A percentile compares a stretch with the other conserved stretches of the same genome.
phyloP scores from a whole-genome alignment of 1,140 invertebrate species.

The Zaprionus ghesquierei region DNA sequence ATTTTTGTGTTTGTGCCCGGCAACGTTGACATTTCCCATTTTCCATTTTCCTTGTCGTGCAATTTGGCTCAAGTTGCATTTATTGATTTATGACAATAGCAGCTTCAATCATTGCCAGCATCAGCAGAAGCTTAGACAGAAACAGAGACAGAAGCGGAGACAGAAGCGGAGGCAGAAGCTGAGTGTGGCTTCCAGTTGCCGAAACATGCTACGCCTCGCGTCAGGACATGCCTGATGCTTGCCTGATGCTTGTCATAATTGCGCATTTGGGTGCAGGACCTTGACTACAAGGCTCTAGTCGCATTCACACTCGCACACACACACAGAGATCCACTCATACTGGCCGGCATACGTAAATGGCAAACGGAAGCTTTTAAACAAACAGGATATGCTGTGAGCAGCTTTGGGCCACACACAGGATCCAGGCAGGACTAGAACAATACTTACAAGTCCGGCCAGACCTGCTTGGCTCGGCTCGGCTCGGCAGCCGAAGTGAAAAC shows the following conservation, averaged over 20 bases:
- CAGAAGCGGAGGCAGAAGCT: too few species aligned
- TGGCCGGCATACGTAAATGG: slow-evolving; percentile 22
- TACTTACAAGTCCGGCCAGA: slow-evolving; percentile 63
- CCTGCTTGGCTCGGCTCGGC: neutral
- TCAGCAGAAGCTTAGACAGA: neutral
- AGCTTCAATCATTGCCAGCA: slow-evolving; percentile 61
- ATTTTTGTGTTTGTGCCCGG: slow-evolving; percentile 33
- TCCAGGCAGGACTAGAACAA: slow-evolving; percentile 48
- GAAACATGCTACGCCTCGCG: neutral
- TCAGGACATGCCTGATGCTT: neutral
- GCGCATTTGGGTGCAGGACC: slow-evolving; percentile 71
- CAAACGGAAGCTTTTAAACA: slow-evolving; percentile 73
- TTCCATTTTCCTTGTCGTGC: slow-evolving; percentile 45
- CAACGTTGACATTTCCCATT: slow-evolving; percentile 54
- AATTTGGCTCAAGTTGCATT: slow-evolving; percentile 69
- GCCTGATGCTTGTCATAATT: slow-evolving; percentile 60
- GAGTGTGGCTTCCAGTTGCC: neutral
- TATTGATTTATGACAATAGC: slow-evolving; percentile 69
- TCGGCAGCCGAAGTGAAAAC: slow-evolving; percentile 51
- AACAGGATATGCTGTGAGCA: slow-evolving; percentile 77
- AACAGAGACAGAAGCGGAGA: too few species aligned
- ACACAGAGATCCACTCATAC: neutral
- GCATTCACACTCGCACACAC: slow-evolving; percentile 3
- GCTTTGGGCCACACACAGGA: slow-evolving; percentile 48
- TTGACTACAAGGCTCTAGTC: slow-evolving; percentile 9